These are phyloP conservation scores for Cossypha heuglini DNA, from an alignment of 2,797 vertebrate genomes.

Conservation along the genomic window DNA sequence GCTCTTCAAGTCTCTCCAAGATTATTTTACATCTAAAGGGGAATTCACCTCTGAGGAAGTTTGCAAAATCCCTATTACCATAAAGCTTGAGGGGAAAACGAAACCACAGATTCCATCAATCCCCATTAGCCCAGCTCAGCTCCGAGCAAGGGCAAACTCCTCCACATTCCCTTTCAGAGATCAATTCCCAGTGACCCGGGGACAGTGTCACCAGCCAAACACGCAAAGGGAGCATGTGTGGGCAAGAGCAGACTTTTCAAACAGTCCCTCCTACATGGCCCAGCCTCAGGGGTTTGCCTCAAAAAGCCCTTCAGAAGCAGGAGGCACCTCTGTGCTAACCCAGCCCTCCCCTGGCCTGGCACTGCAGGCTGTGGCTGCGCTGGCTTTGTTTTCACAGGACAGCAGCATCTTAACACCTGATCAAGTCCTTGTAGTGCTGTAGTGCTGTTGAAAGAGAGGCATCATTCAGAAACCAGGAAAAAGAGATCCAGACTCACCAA, in stretches of 20 bases:
- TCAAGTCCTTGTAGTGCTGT: neutral
- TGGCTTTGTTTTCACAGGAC: neutral
- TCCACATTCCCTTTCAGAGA: neutral
- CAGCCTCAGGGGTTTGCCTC: neutral
- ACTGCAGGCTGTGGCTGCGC: neutral
- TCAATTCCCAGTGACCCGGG: neutral
- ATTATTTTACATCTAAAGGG: neutral
- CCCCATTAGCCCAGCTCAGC: neutral
- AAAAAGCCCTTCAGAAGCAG: neutral
- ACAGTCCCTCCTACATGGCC: neutral
- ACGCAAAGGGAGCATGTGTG: neutral
- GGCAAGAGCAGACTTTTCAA: neutral
- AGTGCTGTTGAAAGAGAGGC: neutral
- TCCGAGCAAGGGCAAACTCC: neutral
- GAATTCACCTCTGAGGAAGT: neutral
- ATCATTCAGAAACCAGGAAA: neutral
- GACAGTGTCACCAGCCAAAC: neutral
- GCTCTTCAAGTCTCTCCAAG: neutral
- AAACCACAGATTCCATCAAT: neutral
- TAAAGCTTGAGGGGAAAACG: neutral
- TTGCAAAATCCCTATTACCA: neutral
- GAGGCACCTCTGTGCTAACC: neutral
- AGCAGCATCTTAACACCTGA: neutral
- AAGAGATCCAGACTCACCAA: slow-evolving; percentile 82
- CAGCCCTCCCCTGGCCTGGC: rapidly evolving